Conservation (phyloP, 2,888 invertebrate species). For the Aplocera efformata region DNA sequence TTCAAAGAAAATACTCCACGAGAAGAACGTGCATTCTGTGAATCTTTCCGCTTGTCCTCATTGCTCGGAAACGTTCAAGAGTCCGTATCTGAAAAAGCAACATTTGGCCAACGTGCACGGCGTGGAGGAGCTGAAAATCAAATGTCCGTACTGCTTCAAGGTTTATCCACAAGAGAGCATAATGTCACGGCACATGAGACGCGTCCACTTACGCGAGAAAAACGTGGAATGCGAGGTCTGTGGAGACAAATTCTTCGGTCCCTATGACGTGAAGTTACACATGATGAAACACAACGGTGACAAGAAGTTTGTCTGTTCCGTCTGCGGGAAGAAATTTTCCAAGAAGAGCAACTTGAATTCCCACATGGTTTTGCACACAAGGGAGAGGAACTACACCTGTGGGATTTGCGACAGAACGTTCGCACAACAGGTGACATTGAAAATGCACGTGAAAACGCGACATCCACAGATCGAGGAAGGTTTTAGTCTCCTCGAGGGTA, state of each 20-base stretch:
- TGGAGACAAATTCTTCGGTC: slow-evolving; percentile 67
- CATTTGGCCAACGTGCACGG: slow-evolving; percentile 68
- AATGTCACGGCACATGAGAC: slow-evolving; percentile 81
- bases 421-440: slow-evolving; percentile 59
- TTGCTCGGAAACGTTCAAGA: slow-evolving; percentile 69
- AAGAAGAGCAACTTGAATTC: slow-evolving; percentile 81
- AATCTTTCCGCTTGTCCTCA: slow-evolving; percentile 63
- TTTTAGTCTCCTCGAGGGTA: slow-evolving; percentile 34
- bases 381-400: slow-evolving; percentile 73
- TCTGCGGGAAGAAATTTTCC: slow-evolving; percentile 81
- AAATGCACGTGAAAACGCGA: slow-evolving; percentile 49
- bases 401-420: slow-evolving; percentile 78
- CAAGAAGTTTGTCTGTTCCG: slow-evolving; percentile 77
- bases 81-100: slow-evolving; percentile 65
- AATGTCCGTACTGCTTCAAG: slow-evolving; percentile 71
- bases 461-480: slow-evolving; percentile 39
- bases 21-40: slow-evolving; percentile 64
- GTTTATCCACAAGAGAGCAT: slow-evolving; percentile 77
- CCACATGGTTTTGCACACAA: slow-evolving; percentile 80
- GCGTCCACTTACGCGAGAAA: slow-evolving; percentile 76
- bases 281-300: slow-evolving; percentile 78
- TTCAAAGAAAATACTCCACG: slow-evolving; percentile 68
- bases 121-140: slow-evolving; percentile 67
- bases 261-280: slow-evolving; percentile 71
- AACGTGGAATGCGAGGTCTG: slow-evolving; percentile 71